Base-by-base conservation (phyloP, 2,888 invertebrate genomes). In the Pristionchus fissidentatus region DNA sequence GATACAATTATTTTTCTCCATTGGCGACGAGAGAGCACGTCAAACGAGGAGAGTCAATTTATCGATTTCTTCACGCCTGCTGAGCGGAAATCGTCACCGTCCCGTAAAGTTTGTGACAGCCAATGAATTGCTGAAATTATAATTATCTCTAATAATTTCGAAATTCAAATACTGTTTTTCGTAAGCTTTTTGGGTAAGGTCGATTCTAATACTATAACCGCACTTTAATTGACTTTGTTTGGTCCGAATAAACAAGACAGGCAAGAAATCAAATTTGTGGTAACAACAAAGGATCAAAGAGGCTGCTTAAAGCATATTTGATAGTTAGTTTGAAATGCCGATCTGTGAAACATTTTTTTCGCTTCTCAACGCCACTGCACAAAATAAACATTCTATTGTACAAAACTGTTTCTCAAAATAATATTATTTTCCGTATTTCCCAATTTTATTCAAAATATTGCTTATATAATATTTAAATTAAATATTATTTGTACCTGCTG, bases 91-190 rank as follows among this genome's bases (percentile, higher is more conserved):
- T 75, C 73, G 85, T 87, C 52, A 88, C 86, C 4, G 88, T 88
- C 85, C 87, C 88, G 84, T 86, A 87, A 29, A 88, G 70, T 75
- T 88, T 88, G 84, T 88, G 88, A 66, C 88, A 88, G 66, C 86
- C 88, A 66, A 88, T 85, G 81, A 85, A 87, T 3, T 52, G 46
- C 84, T 84, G 79, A 22, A 84, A 60, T 49, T 29, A 75, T 46
- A 10, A 49, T 15, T 15, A 10, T 15, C 10, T 15, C 49, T 49
- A 15, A 19, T 49, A 15, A 49, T 49, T 19, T 15, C 49, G 49
- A 10, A 49, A 49, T 49, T n/a, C n/a, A n/a, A n/a, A n/a, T n/a
- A n/a, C 13, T 66, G 38, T 66, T 38, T 38, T n/a, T 55, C 7
- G 55, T 22, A 7, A n/a, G 1, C 22, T 55, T 55, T n/a, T 10